These are phyloP conservation scores for Eubasilissa regina DNA, from an alignment of 1,140 invertebrate genomes.

Conservation along the genomic window DNA sequence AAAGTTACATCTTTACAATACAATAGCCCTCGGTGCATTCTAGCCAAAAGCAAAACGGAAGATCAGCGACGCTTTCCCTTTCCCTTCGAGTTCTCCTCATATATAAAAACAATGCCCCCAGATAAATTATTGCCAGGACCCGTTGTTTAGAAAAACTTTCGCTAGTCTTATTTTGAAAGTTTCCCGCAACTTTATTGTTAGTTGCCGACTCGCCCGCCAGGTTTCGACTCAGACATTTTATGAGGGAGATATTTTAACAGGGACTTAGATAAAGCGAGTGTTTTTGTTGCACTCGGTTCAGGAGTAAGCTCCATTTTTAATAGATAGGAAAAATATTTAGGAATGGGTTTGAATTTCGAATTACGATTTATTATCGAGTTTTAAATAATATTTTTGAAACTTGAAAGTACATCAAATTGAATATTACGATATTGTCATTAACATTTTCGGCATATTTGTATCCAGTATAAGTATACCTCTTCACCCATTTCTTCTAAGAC, in stretches of 20 bases:
- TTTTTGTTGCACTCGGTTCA: neutral
- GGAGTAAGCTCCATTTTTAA: too few relatives aligned
- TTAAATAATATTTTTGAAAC: too few relatives aligned
- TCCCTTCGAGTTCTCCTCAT: neutral
- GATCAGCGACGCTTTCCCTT: neutral
- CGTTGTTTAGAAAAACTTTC: conserved; percentile 6
- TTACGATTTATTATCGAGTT: neutral
- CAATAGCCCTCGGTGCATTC: neutral
- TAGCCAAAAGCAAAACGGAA: neutral
- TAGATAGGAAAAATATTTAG: conserved; percentile 2
- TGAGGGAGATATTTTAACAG: conserved; percentile 6
- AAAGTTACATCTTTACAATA: conserved; percentile 2
- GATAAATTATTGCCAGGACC: neutral
- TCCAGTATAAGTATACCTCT: too few relatives aligned
- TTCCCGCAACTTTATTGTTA: conserved; percentile 4
- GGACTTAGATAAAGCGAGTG: neutral
- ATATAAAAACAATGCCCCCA: conserved; percentile 5
- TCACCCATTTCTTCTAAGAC: too few relatives aligned
- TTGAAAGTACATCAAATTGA: too few relatives aligned
- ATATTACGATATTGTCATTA: too few relatives aligned
- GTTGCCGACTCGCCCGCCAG: neutral
- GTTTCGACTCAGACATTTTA: conserved; percentile 22
- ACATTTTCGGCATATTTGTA: too few relatives aligned
- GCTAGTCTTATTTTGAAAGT: conserved; percentile 16
- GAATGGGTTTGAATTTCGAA: neutral